phyloP scores from a whole-genome alignment of 2,888 invertebrate species.

The Drosophila nr. perissopoda region DNA sequence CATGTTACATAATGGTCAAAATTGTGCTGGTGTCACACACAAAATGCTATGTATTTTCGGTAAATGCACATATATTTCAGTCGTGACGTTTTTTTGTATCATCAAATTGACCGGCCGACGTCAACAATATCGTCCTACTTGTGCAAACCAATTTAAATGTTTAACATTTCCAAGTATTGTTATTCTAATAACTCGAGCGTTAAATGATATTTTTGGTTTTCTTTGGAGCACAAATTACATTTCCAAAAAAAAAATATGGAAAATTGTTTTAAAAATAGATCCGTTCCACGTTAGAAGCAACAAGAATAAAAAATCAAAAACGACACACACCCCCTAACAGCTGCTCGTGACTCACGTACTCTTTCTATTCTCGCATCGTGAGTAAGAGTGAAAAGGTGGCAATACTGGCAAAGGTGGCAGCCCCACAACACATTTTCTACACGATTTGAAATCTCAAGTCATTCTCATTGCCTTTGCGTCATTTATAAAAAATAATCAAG shows the following conservation, averaged over 20 bases:
- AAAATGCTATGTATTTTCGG: conserved; percentile 31
- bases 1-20: conserved; percentile 66
- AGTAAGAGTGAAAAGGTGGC: conserved; percentile 5
- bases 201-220: conserved; percentile 21
- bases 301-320: conserved; percentile 33
- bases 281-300: conserved; percentile 63
- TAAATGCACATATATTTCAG: conserved; percentile 46
- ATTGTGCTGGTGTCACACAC: conserved; percentile 38
- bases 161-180: conserved; percentile 32
- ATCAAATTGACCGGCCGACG: conserved; percentile 39
- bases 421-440: not conserved
- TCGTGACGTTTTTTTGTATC: conserved; percentile 21
- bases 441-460: conserved; percentile 65
- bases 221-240: conserved; percentile 48
- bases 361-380: not conserved
- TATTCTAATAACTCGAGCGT: conserved; percentile 9
- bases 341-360: conserved; percentile 42
- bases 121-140: conserved; percentile 10
- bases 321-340: conserved; percentile 51
- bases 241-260: conserved; percentile 65
- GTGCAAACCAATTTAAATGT: conserved; percentile 7
- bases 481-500: conserved; percentile 13
- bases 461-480: conserved; percentile 30
- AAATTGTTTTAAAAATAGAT: conserved; percentile 72
- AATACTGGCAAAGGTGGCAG: conserved; percentile 8